Evolutionary conservation across 2,797 vertebrate species (phyloP), one percentile per base, ranked within the genome.

Genomic region (Catamblyrhynchus diadema): DNA sequence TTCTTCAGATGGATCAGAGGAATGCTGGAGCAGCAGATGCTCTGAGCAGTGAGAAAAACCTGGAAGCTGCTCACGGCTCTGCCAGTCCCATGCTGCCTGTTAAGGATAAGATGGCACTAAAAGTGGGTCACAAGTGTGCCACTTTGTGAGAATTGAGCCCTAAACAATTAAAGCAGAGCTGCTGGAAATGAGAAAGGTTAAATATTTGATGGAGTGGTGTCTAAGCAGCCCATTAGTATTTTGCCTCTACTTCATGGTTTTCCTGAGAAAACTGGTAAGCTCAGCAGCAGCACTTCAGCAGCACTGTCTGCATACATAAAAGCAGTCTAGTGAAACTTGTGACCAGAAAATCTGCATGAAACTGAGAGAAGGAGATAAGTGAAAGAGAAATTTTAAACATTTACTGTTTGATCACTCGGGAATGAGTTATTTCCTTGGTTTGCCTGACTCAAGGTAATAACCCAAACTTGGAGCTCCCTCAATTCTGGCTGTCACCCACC

Each of bases 161-260:
- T 82, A 91, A 95, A 95, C 90, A 95, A 95, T 95, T 95, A 91
- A 91, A 93, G 74, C 16, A 50, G 42, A 93, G 56, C 33, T 93
- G 41, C 87, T 93, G 86, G 90, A 95, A 95, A 89, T 47, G 62
- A 75, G 74, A 80, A 86, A 94, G 88, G 67, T 94, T 96, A 95
- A 93, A 93, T 96, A 91, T 81, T 94, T 96, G 81, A 96, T 92
- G 83, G 91, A 95, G 39, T 47, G 51, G 53, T 95, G 81, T 96
- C 83, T 95, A 74, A 97, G 56, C 77, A 94, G 51, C 89, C 86
- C 90, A 86, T 95, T 94, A 90, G 77, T 85, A 69, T 86, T 87
- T 96, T 94, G 42, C 25, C 33, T 32, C 89, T 41, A 16, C 15
- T 41, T 41, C 41, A 8, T 16, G 41, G 41, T 16, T 96, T 94